Evolutionary conservation across 2,888 invertebrate genomes (phyloP).

Genomic region (Minunthozetes semirufus): DNA sequence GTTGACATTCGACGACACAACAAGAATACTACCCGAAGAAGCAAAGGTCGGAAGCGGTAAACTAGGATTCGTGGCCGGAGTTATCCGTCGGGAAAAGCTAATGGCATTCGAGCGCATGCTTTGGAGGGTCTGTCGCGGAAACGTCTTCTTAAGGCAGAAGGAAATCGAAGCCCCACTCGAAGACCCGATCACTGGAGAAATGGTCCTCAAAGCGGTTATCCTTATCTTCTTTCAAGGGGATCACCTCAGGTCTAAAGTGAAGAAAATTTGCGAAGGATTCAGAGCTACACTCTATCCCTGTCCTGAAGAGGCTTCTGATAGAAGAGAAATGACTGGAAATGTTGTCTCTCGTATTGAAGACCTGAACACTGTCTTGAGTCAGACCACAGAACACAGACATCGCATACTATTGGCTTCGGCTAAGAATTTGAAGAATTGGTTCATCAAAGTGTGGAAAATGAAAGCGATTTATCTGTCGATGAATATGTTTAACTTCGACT

Average conservation of each 20-base stretch:
- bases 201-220: conserved; percentile 94
- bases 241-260: conserved; percentile 89
- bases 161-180: conserved; percentile 87
- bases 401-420: conserved; percentile 94
- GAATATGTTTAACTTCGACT: conserved; percentile 96
- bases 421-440: conserved; percentile 98
- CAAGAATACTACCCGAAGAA: conserved; percentile 92
- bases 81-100: conserved; percentile 85
- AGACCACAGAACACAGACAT: conserved; percentile 97
- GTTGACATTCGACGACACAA: conserved; percentile 65
- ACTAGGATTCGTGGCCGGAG: conserved; percentile 93
- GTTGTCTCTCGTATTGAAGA: conserved; percentile 99
- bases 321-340: conserved; percentile 95
- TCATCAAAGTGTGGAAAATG: conserved; percentile 92
- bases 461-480: conserved; percentile 97
- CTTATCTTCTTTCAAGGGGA: conserved; percentile 74
- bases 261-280: conserved; percentile 98
- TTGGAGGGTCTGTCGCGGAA: conserved; percentile 95
- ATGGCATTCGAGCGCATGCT: conserved; percentile 96
- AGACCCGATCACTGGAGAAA: conserved; percentile 87
- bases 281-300: conserved; percentile 96
- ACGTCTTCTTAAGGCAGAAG: conserved; percentile 89
- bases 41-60: conserved; percentile 89
- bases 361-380: conserved; percentile 88
- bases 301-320: conserved; percentile 91